Evolutionary conservation across 1,140 invertebrate species (phyloP).

Genomic region (Neodiprion lecontei): DNA sequence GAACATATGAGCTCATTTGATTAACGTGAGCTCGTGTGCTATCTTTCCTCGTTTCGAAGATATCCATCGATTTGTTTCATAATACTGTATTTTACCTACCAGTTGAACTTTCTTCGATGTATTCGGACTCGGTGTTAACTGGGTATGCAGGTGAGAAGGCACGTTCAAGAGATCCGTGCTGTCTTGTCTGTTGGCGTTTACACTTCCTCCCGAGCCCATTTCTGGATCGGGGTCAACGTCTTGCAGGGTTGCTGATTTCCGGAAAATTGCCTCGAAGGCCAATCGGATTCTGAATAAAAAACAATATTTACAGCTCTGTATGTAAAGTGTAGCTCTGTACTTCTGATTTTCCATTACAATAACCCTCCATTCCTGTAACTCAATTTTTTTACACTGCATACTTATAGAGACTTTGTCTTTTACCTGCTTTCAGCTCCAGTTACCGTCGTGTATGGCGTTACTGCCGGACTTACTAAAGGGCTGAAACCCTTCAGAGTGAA

Average conservation of each 20-base stretch:
- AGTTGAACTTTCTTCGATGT: constrained; percentile 88
- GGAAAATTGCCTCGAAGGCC: constrained; percentile 91
- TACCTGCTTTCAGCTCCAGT: constrained; percentile 84
- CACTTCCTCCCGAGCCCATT: constrained; percentile 56
- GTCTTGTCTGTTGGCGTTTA: constrained; percentile 47
- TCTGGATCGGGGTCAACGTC: constrained; percentile 78
- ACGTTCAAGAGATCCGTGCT: constrained; percentile 48
- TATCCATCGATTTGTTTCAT: too few relatives aligned
- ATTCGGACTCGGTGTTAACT: constrained; percentile 66
- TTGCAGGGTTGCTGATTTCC: constrained; percentile 82
- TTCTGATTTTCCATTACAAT: background rate
- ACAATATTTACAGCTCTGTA: constrained; percentile 16
- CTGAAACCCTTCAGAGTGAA: constrained; percentile 80
- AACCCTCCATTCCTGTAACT: constrained; percentile 6
- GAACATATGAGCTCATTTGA: background rate
- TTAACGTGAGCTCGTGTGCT: too few relatives aligned
- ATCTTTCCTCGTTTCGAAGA: too few relatives aligned
- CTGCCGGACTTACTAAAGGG: constrained; percentile 71
- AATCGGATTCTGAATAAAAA: constrained; percentile 72
- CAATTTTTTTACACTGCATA: constrained; percentile 10
- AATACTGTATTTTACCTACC: constrained; percentile 65
- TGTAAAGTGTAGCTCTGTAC: constrained; percentile 9
- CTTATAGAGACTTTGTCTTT: constrained; percentile 22
- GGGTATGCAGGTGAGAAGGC: constrained; percentile 44
- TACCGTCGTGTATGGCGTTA: constrained; percentile 82